phyloP scores from a whole-genome alignment of 1,140 invertebrate genomes.

The Octopus sinensis region DNA sequence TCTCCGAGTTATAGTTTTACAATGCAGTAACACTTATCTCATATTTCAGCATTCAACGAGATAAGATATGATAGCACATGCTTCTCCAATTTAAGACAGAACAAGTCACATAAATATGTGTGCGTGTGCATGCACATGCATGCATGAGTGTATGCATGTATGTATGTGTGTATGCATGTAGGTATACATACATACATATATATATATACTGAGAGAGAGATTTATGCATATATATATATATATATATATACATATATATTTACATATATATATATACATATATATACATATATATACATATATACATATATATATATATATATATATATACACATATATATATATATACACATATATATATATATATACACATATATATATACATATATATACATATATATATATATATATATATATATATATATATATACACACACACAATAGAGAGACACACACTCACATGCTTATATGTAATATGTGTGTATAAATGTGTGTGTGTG shows the following conservation, averaged over 20 bases:
- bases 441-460: too few species aligned
- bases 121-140: background rate
- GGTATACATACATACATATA: background rate
- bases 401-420: background rate
- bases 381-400: background rate
- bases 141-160: background rate
- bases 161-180: background rate
- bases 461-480: too few species aligned
- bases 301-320: background rate
- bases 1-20: too few species aligned
- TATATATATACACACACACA: background rate
- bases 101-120: background rate
- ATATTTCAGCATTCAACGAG: too few species aligned
- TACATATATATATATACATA: background rate
- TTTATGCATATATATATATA: background rate
- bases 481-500: too few species aligned
- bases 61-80: too few species aligned
- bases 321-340: background rate
- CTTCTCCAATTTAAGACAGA: too few species aligned
- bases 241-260: background rate
- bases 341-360: background rate
- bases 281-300: background rate
- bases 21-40: too few species aligned
- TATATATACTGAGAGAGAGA: background rate
- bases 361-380: background rate